Evolutionary conservation across 2,113 vertebrate genomes (phyloP).

Genomic region (Laticauda colubrina): DNA sequence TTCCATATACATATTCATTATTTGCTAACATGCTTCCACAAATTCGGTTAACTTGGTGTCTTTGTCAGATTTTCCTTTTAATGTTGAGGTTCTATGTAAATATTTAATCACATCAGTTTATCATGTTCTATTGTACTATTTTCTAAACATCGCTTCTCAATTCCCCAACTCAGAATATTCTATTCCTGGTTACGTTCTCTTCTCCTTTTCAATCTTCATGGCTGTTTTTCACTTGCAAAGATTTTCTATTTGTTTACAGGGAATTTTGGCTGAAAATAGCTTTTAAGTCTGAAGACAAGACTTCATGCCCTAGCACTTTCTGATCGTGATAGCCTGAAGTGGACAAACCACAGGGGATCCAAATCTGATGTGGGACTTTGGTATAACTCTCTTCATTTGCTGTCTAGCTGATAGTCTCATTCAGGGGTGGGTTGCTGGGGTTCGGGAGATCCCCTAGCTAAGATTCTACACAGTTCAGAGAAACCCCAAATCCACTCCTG

Average conservation of each 20-base stretch:
- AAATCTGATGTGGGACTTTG: not conserved
- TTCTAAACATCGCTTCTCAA: constrained; percentile 61
- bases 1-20: constrained; percentile 63
- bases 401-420: not conserved
- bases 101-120: constrained; percentile 51
- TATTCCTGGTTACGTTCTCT: constrained; percentile 1
- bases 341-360: not conserved
- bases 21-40: constrained; percentile 65
- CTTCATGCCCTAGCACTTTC: not conserved
- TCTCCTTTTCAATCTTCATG: not conserved
- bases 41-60: constrained; percentile 51
- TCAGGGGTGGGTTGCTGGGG: no score
- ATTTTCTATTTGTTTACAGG: constrained; percentile 2
- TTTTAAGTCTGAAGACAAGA: not conserved
- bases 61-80: constrained; percentile 55
- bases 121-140: constrained; percentile 46
- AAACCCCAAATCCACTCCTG: no score
- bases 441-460: no score
- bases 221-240: constrained; percentile 5
- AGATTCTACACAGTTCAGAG: no score
- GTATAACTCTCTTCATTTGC: not conserved
- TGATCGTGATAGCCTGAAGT: not conserved
- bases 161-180: constrained; percentile 3
- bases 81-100: constrained; percentile 49
- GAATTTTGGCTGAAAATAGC: constrained; percentile 5